Base-by-base conservation (phyloP, 2,888 invertebrate genomes). In the Acronicta leporina region DNA sequence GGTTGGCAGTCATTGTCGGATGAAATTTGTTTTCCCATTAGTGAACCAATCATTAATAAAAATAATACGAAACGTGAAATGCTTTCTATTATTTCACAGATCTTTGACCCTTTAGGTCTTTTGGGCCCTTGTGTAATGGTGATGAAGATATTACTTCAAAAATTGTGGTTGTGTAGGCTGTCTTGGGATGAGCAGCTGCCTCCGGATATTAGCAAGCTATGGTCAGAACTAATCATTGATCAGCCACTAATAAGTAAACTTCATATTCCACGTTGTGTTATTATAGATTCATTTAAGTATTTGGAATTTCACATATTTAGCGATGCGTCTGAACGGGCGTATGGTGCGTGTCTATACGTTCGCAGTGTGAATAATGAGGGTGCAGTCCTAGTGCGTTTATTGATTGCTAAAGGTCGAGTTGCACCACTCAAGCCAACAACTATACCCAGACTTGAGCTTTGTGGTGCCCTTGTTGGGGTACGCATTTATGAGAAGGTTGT, bases 31-130 rank as follows among this genome's bases (percentile, higher is more conserved):
- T 50, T 15, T 43, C 46, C 30, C 44, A 75, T 13, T 35, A 25
- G 35, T 69, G 67, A 47, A 20, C 65, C 10, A 40, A 63, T 8
- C 13, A 16, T 43, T 11, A 38, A 8, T 75, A 72, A n/a, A n/a
- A n/a, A 9, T 30, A 30, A 30, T 30, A 30, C 30, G 0, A 79
- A 79, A 35, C 72, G 81, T 5, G 57, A 49, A 6, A 47, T 80
- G 5, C 49, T 80, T 4, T 69, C 77, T 0, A 51, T 48, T 5
- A 69, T 78, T 16, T 61, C 69, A 3, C 54, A 57, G 3, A 73
- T 80, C 4, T 80, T 79, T 52, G 80, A 79, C 33, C 78, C 78
- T 0, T 40, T 80, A 25, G 77, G 77, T 0, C 50, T 79, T 0
- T 52, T 81, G n/a, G 41, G 73, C 11, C 78, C 75, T 1, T 68